Evolutionary conservation across 2,797 vertebrate genomes (phyloP), one percentile per base, ranked within the genome.

Genomic region (Astyanax mexicanus): DNA sequence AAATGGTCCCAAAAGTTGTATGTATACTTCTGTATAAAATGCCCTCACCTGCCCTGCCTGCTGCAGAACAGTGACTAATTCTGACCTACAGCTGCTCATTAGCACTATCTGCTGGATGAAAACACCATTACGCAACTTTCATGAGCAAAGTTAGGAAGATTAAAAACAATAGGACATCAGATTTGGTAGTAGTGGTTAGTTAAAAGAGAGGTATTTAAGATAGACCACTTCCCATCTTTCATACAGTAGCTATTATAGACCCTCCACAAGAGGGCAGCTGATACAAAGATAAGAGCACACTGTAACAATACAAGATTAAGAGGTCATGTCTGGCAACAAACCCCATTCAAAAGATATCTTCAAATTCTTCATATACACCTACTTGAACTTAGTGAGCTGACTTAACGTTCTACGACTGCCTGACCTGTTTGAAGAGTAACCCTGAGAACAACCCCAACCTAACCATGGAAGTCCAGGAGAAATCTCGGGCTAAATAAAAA

Each of bases 181-280:
- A 8, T 42, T 69, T 57, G 13, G 66, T 23, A 49, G 64, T 76
- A 12, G 37, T 65, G 11, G 44, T 66, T 70, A 17, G 25, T 65
- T 65, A 17, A 27, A 38, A 69, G 74, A 49, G 5, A 69, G 58
- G 27, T 37, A 47, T 75, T 52, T 13, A 15, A 40, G 21, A 29
- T 47, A 5, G 8, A 38, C 29, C 5, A 57, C 2, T 25, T 67
- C 61, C 55, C 51, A n/a, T 12, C 21, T 52, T 65, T 77, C 37
- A 45, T 64, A 60, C 27, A 68, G 32, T 69, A 42, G 29, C 52
- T 58, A 21, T 60, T 60, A 27, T 64, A 21, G 32, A 45, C 29
- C 44, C 64, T 79, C 73, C 80, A 80, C 80, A 74, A 81, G 83
- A 70, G 72, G 83, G 75, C 83, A 84, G 78, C 55, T 64, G 55